Base-by-base conservation (phyloP, 2,797 vertebrate genomes). In the Dipus sagitta region DNA sequence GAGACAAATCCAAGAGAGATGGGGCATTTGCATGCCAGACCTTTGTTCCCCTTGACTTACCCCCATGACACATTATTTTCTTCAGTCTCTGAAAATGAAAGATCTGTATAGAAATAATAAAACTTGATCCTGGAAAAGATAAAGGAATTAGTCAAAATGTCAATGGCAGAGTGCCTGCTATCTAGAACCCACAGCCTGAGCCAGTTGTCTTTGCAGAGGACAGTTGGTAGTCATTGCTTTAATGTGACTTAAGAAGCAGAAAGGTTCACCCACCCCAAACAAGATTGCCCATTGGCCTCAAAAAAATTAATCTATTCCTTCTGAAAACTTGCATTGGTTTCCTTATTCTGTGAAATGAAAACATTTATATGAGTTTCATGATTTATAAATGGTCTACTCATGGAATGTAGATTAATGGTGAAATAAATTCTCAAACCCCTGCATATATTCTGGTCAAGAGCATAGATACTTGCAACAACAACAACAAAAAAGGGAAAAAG, bases 31-130 rank as follows among this genome's bases (percentile, higher is more conserved):
- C 28, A 75, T 21, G 30, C 32, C 42, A 83, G 60, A 11, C 47
- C 84, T 91, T n/a, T 24, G 28, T 34, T 83, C 74, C 86, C n/a
- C 88, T 70, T 62, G 65, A 85, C 26, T n/a, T 79, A 64, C 17
- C 32, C 17, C 32, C 68, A 21, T 80, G 76, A 80, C 38, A 74
- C 54, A 78, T 65, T 21, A 54, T 38, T 91, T 68, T 54, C 77
- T 54, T 81, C 88, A 78, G 21, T 64, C 82, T 80, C 83, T 75
- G 58, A 83, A 94, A 95, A 95, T 94, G 92, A 78, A 92, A 94
- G 90, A 8, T 15, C 72, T 76, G 21, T 86, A 85, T 77, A 90
- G 72, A 97, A 81, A 89, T 94, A 91, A 96, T 94, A 90, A 95
- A 88, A 88, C 42, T 58, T 75, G 79, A 95, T 95, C 95, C 83